phyloP scores from a whole-genome alignment of 2,797 vertebrate genomes.

The Sebastes hubbsi region DNA sequence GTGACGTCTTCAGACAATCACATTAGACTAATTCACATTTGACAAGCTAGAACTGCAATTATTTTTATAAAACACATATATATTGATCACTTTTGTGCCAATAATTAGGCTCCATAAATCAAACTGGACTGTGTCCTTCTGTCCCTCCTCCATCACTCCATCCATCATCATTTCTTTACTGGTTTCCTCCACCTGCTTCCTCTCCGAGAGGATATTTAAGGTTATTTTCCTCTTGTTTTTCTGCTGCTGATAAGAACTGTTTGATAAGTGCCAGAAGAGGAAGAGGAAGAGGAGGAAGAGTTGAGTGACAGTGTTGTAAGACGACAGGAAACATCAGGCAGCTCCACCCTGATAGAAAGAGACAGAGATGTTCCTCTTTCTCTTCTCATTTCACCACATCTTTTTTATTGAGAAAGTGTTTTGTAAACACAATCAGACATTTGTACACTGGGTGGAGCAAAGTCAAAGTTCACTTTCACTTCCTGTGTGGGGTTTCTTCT shows the following conservation, averaged over 20 bases:
- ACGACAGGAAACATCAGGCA: conserved; percentile 53
- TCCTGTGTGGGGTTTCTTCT: background rate
- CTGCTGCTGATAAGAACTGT: conserved; percentile 21
- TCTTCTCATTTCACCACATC: background rate
- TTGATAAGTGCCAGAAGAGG: conserved; percentile 13
- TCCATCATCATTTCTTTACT: background rate
- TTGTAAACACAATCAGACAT: conserved; percentile 8
- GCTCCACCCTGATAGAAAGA: conserved; percentile 56
- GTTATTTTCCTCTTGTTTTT: conserved; percentile 8
- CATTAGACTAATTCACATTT: too few relatives aligned
- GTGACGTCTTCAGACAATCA: too few relatives aligned
- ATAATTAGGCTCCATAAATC: background rate
- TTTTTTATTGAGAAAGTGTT: background rate
- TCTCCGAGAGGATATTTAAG: conserved; percentile 27
- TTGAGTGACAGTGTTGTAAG: conserved; percentile 40
- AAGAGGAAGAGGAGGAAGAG: conserved; percentile 41
- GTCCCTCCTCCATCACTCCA: background rate
- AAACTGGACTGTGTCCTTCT: background rate
- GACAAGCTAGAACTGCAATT: too few relatives aligned
- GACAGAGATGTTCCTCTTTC: conserved; percentile 44
- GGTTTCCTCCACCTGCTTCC: conserved; percentile 52
- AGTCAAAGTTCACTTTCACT: conserved; percentile 1
- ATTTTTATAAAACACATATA: background rate
- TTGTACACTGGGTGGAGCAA: background rate
- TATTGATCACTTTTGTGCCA: background rate